Conservation (phyloP, 2,113 vertebrate species). For the Rostratula benghalensis region DNA sequence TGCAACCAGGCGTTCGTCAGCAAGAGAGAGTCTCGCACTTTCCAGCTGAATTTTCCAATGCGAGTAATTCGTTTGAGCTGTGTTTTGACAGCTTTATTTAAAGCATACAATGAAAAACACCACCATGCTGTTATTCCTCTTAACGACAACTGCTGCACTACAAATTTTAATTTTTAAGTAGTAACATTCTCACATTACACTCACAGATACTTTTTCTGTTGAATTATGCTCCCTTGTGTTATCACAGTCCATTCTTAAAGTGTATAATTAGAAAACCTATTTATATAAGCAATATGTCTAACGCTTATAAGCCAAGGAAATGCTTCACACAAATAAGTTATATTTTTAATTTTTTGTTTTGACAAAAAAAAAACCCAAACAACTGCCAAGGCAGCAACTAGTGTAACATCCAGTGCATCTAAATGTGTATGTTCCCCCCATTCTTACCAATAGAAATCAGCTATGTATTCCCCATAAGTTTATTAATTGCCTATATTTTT, state of each 20-base stretch:
- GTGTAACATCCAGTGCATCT: constrained; percentile 17
- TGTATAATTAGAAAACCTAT: constrained; percentile 7
- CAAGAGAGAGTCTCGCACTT: not conserved
- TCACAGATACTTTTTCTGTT: not conserved
- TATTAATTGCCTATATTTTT: not conserved
- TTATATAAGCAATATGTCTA: not conserved
- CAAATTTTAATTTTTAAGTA: not conserved
- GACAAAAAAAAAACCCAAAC: not conserved
- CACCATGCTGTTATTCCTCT: constrained; percentile 7
- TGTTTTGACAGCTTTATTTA: constrained; percentile 21
- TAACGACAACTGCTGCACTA: not conserved
- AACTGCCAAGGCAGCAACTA: not conserved
- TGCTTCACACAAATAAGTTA: not conserved
- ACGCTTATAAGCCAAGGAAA: not conserved
- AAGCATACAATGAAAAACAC: constrained; percentile 3
- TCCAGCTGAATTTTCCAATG: not conserved
- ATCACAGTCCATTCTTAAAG: constrained; percentile 17
- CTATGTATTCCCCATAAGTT: not conserved
- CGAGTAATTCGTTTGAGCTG: not conserved
- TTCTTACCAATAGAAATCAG: constrained; percentile 3
- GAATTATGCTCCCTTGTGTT: constrained; percentile 58
- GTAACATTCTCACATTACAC: constrained; percentile 5
- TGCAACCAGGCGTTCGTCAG: not conserved
- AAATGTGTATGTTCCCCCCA: constrained; percentile 19
- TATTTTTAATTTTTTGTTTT: not conserved